A percentile compares a stretch with the other conserved stretches of the same genome.
Conservation (phyloP, 2,797 vertebrate species). For the Uromys caudimaculatus region DNA sequence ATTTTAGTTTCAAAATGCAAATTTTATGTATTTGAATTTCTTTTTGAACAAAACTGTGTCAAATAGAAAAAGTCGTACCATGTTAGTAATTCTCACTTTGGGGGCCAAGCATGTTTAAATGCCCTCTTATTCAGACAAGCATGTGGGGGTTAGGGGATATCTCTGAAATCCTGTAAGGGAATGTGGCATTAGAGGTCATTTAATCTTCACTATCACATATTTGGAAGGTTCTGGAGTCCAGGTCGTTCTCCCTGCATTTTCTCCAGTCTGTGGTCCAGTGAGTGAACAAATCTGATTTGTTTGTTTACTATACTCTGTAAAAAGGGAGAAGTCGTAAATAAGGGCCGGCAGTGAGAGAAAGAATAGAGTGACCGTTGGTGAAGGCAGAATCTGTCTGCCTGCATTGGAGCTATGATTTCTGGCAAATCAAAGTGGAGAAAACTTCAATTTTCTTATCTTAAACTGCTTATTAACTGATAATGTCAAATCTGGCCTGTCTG, state of each 20-base stretch:
- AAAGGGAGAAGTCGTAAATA: not conserved
- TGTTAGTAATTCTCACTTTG: not conserved
- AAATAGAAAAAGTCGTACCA: not conserved
- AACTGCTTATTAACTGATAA: conserved; percentile 50
- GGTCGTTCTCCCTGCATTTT: not conserved
- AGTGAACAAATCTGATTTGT: not conserved
- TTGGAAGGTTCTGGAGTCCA: not conserved
- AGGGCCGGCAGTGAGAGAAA: not conserved
- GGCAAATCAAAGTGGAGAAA: conserved; percentile 28
- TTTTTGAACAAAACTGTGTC: not conserved
- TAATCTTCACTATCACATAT: not conserved
- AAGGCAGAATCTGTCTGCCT: not conserved
- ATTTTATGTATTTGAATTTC: conserved; percentile 2
- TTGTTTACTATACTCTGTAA: not conserved
- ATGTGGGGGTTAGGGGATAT: not conserved
- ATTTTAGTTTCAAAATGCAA: not conserved
- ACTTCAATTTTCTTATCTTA: conserved; percentile 30
- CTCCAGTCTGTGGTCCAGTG: not conserved
- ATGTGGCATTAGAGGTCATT: not conserved
- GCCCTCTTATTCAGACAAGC: not conserved
- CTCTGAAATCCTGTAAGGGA: not conserved
- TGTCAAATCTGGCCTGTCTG: conserved; percentile 34
- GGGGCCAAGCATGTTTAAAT: not conserved
- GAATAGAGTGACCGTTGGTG: not conserved
- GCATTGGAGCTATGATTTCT: not conserved